Percentiles rank a stretch among this genome's conserved stretches.
Evolutionary conservation across 2,888 invertebrate genomes (phyloP).

Genomic region (Microdon myrmicae): DNA sequence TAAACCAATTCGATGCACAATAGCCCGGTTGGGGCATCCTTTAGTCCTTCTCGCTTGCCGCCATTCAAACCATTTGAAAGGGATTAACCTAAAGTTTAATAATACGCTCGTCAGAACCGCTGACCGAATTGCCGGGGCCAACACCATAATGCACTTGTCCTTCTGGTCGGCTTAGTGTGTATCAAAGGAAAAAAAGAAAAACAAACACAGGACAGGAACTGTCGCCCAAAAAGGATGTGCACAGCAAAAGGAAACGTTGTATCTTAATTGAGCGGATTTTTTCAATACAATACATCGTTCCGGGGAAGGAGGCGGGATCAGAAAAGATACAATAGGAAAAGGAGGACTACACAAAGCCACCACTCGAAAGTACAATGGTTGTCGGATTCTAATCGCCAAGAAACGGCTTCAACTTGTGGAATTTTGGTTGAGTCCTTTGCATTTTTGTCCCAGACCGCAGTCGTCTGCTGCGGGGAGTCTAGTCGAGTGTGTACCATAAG

Average conservation of each 20-base stretch:
- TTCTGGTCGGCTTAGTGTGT: too few relatives aligned
- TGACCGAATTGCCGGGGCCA: neutral
- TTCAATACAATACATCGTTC: slow-evolving; percentile 1
- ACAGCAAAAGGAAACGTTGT: slow-evolving; percentile 18
- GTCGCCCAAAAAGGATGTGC: slow-evolving; percentile 2
- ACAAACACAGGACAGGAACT: slow-evolving; percentile 7
- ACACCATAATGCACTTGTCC: neutral
- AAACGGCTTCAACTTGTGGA: slow-evolving; percentile 15
- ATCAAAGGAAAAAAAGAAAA: neutral
- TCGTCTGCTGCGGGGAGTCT: neutral
- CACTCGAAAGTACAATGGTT: slow-evolving; percentile 1
- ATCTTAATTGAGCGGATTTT: slow-evolving; percentile 15
- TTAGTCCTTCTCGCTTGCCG: slow-evolving; percentile 1
- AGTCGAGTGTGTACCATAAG: neutral
- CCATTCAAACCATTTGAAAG: slow-evolving; percentile 3
- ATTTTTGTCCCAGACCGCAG: neutral
- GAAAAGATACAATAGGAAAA: neutral
- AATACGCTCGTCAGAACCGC: slow-evolving; percentile 8
- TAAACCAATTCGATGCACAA: slow-evolving; percentile 33
- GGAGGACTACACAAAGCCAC: neutral
- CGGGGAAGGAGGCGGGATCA: too few relatives aligned
- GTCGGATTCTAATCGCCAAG: neutral
- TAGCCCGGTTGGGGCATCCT: slow-evolving; percentile 2
- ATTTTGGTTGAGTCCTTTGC: neutral
- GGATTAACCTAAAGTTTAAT: slow-evolving; percentile 36